phyloP scores from a whole-genome alignment of 1,140 invertebrate species.

The Drosophila sp. region DNA sequence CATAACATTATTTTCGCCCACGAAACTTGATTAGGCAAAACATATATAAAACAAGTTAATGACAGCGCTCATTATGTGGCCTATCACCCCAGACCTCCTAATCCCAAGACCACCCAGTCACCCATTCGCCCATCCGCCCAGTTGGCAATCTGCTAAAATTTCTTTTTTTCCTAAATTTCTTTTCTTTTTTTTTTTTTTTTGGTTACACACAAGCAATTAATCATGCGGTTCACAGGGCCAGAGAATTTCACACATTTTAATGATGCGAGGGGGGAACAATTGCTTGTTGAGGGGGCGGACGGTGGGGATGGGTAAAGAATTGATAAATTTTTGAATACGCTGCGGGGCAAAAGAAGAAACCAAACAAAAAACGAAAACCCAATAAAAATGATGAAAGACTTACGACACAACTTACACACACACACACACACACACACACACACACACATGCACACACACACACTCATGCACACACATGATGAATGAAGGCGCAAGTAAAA shows the following conservation, averaged over 20 bases:
- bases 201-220: slow-evolving; percentile 46
- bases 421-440: slow-evolving; percentile 8
- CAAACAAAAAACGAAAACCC: slow-evolving; percentile 37
- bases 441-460: slow-evolving; percentile 35
- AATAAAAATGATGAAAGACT: slow-evolving; percentile 80
- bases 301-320: slow-evolving; percentile 24
- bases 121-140: background rate
- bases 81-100: background rate
- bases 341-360: slow-evolving; percentile 26
- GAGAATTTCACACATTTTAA: slow-evolving; percentile 16
- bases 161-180: background rate
- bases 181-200: background rate
- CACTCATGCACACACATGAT: slow-evolving; percentile 59
- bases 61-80: slow-evolving; percentile 65
- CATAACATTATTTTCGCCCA: slow-evolving; percentile 1
- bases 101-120: background rate
- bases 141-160: background rate
- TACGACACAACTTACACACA: slow-evolving; percentile 28
- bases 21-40: slow-evolving; percentile 43
- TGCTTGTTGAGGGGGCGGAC: background rate
- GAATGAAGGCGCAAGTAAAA: slow-evolving; percentile 50
- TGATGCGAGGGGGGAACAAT: background rate
- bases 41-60: slow-evolving; percentile 78
- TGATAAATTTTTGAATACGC: slow-evolving; percentile 52
- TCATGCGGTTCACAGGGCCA: slow-evolving; percentile 24